Conservation (phyloP, 2,888 invertebrate genomes). For the Entomobrya proxima region DNA sequence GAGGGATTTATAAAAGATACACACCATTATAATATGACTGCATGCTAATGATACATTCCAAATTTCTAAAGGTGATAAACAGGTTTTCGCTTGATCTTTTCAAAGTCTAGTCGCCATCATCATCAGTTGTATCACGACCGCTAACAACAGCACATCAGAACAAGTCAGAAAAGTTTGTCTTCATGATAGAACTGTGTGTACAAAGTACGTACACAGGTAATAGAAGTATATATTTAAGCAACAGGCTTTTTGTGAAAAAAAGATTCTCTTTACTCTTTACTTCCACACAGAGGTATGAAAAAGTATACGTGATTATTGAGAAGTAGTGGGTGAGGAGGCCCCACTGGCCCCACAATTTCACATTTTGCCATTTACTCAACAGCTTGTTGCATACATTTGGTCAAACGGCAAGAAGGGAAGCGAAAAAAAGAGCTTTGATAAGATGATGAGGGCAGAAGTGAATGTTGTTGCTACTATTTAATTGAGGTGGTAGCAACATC, state of each 20-base stretch:
- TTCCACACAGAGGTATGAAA: neutral
- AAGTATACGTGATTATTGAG: constrained; percentile 37
- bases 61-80: constrained; percentile 65
- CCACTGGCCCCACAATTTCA: constrained; percentile 52
- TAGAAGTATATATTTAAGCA: no score
- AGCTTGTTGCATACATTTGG: constrained; percentile 33
- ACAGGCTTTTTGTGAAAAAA: constrained; percentile 7
- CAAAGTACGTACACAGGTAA: no score
- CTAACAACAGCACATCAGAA: no score
- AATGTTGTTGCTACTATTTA: constrained; percentile 43
- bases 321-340: constrained; percentile 54
- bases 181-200: neutral
- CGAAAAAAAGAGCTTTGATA: neutral
- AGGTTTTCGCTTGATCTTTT: constrained; percentile 62
- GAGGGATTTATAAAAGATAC: neutral
- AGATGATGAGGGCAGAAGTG: constrained; percentile 35
- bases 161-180: constrained; percentile 13
- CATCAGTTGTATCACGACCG: constrained; percentile 36
- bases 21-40: constrained; percentile 27
- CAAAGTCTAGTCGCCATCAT: constrained; percentile 33
- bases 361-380: constrained; percentile 52
- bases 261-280: neutral
- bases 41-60: constrained; percentile 58
- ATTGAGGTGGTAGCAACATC: constrained; percentile 29
- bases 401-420: neutral